phyloP scores from a whole-genome alignment of 2,888 invertebrate genomes.

The Brenthis ino region DNA sequence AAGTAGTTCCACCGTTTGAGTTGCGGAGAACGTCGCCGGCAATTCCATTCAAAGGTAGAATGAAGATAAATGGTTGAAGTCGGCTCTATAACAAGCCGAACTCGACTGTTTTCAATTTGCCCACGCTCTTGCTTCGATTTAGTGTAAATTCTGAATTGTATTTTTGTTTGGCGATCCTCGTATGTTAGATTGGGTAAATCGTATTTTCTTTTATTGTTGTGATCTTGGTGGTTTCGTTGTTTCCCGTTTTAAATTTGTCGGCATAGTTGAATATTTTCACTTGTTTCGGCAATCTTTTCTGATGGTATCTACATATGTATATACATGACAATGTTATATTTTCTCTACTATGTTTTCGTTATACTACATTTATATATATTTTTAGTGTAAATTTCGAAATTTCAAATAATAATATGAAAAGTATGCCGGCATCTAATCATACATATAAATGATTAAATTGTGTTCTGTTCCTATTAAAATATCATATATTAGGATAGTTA shows the following conservation, averaged over 20 bases:
- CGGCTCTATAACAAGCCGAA: conserved; percentile 75
- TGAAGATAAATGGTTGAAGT: conserved; percentile 77
- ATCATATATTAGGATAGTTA: background rate
- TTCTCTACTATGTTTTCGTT: too few relatives aligned
- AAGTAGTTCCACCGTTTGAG: conserved; percentile 77
- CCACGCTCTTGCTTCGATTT: conserved; percentile 65
- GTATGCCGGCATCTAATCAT: too few relatives aligned
- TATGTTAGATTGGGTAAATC: conserved; percentile 21
- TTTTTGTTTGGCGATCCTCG: conserved; percentile 27
- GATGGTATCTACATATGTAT: background rate
- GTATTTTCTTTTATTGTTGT: conserved; percentile 11
- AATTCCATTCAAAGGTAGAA: conserved; percentile 78
- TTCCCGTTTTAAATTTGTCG: conserved; percentile 14
- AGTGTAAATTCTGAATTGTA: conserved; percentile 61
- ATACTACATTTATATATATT: background rate
- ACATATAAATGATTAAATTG: background rate
- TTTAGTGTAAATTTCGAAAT: background rate
- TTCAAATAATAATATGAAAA: too few relatives aligned
- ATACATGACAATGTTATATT: too few relatives aligned
- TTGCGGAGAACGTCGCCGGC: conserved; percentile 75
- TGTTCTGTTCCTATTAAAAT: background rate
- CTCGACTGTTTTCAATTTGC: conserved; percentile 80
- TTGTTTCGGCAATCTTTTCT: background rate
- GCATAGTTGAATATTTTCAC: background rate
- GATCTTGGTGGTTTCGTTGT: conserved; percentile 15